Evolutionary conservation across 2,888 invertebrate species (phyloP).

Genomic region (Leucania comma): DNA sequence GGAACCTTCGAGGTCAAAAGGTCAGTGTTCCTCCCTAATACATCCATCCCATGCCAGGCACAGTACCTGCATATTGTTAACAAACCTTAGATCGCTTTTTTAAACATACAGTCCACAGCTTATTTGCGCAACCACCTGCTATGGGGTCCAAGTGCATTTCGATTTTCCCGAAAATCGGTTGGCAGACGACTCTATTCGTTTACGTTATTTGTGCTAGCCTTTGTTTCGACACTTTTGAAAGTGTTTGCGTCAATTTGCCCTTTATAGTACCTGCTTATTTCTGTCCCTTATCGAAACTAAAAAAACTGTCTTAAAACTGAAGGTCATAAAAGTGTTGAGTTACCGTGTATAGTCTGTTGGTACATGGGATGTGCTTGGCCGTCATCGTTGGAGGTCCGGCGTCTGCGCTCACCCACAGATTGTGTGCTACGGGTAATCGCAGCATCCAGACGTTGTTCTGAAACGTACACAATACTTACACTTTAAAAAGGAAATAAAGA

Average conservation of each 20-base stretch:
- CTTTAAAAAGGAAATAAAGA: not conserved
- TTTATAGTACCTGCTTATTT: not conserved
- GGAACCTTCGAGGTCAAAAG: too few species aligned
- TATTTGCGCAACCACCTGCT: too few species aligned
- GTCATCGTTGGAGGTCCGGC: conserved; percentile 84
- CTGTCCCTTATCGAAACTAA: not conserved
- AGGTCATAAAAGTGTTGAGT: conserved; percentile 14
- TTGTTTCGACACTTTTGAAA: not conserved
- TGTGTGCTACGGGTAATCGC: conserved; percentile 86
- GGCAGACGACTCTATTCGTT: too few species aligned
- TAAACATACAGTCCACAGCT: too few species aligned
- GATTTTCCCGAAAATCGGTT: not conserved
- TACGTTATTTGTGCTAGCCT: not conserved
- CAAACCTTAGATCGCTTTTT: too few species aligned
- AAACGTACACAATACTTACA: conserved; percentile 59
- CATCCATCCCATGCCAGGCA: too few species aligned
- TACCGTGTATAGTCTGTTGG: conserved; percentile 89
- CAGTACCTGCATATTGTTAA: too few species aligned
- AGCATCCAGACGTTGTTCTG: conserved; percentile 85
- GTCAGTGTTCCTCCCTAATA: too few species aligned
- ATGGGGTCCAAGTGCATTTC: not conserved
- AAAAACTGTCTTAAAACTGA: too few species aligned
- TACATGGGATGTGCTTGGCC: conserved; percentile 83
- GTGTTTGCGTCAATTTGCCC: not conserved
- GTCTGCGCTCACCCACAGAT: conserved; percentile 84